These are phyloP conservation scores for Aporophyla lueneburgensis DNA, from an alignment of 2,888 invertebrate species.

Conservation along the genomic window DNA sequence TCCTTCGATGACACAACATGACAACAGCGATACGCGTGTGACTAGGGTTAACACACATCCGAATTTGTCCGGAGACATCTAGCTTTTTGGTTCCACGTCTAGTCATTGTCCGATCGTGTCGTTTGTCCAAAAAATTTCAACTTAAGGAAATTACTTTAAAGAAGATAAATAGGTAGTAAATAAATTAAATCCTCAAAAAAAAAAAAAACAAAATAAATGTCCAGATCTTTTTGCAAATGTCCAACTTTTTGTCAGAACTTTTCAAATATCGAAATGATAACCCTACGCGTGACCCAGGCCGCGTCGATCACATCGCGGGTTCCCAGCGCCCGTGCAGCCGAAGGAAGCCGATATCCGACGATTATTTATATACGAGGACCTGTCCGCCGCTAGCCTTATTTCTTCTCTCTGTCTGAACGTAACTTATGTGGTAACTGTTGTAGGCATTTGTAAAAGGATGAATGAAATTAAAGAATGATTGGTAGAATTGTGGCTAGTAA, in stretches of 20 bases:
- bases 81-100: background rate
- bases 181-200: too few relatives aligned
- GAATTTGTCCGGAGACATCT: background rate
- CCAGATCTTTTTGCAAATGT: background rate
- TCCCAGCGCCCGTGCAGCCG: constrained; percentile 72
- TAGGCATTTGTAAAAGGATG: constrained; percentile 31
- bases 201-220: too few relatives aligned
- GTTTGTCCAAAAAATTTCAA: background rate
- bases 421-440: constrained; percentile 58
- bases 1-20: constrained; percentile 13
- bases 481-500: background rate
- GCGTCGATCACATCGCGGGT: constrained; percentile 75
- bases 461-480: background rate
- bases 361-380: constrained; percentile 72
- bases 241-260: background rate
- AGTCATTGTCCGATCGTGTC: background rate
- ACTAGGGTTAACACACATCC: constrained; percentile 13
- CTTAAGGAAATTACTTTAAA: background rate
- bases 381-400: constrained; percentile 74
- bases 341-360: constrained; percentile 81
- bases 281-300: constrained; percentile 55
- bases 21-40: constrained; percentile 42
- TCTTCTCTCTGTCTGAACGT: constrained; percentile 65
- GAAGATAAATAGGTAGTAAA: too few relatives aligned
- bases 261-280: background rate